Percentiles rank a stretch among this genome's conserved stretches.
phyloP scores from a whole-genome alignment of 2,797 vertebrate species.

The Linurgus olivaceus region DNA sequence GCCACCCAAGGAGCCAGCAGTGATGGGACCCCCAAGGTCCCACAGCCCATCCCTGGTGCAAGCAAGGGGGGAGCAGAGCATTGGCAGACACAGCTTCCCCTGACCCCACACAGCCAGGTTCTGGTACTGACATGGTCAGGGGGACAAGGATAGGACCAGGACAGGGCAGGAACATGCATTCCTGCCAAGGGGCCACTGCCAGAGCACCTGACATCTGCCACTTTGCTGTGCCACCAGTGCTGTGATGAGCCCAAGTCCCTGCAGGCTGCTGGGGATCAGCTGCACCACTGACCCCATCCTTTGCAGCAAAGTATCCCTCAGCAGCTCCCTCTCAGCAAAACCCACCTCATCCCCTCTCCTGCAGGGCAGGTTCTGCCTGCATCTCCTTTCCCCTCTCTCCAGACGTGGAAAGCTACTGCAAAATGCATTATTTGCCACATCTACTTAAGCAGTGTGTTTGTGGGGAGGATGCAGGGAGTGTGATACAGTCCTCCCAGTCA shows the following conservation, averaged over 20 bases:
- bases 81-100: neutral
- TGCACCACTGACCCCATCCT: neutral
- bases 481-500: neutral
- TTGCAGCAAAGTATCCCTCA: neutral
- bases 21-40: neutral
- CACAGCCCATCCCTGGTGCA: accelerated
- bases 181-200: neutral
- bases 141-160: neutral
- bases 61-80: neutral
- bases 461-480: neutral
- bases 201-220: neutral
- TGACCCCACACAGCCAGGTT: neutral
- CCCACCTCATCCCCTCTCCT: accelerated
- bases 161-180: neutral
- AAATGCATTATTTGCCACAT: neutral
- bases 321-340: neutral
- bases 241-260: accelerated
- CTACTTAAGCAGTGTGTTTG: neutral
- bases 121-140: accelerated
- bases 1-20: neutral
- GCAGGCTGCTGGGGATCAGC: neutral
- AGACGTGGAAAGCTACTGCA: neutral
- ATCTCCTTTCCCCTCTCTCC: neutral
- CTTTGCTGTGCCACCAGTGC: neutral
- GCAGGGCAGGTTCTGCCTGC: neutral